A percentile compares a stretch with the other conserved stretches of the same genome.
These are phyloP conservation scores for Lepidostoma basale DNA, from an alignment of 1,140 invertebrate species.

Conservation along the genomic window DNA sequence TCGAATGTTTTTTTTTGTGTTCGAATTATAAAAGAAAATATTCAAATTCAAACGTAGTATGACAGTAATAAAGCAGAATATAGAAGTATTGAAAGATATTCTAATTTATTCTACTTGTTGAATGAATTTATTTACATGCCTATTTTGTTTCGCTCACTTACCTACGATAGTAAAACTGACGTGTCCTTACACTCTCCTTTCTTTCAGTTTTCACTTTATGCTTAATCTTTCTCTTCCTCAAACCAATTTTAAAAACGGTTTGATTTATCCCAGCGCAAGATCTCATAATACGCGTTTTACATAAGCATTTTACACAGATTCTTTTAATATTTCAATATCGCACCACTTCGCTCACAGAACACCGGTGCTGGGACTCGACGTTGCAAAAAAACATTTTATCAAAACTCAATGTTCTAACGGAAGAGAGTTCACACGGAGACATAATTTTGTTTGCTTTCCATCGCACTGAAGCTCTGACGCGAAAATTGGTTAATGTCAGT, in stretches of 20 bases:
- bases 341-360: slow-evolving; percentile 21
- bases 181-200: not conserved
- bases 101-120: not conserved
- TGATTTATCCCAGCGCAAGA: slow-evolving; percentile 19
- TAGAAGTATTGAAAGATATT: not conserved
- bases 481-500: not conserved
- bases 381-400: not conserved
- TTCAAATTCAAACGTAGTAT: not conserved
- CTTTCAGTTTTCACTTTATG: not conserved
- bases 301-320: not conserved
- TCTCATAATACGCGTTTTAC: not conserved
- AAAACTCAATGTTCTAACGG: not conserved
- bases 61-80: not conserved
- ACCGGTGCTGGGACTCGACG: not conserved
- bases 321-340: slow-evolving; percentile 18
- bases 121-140: not conserved
- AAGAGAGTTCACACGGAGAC: not conserved
- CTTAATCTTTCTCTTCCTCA: slow-evolving; percentile 16
- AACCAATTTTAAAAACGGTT: slow-evolving; percentile 25
- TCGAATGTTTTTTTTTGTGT: not conserved
- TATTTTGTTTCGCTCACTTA: not conserved
- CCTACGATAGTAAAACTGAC: slow-evolving; percentile 6
- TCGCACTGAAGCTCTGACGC: not conserved
- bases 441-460: not conserved
- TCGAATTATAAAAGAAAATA: not conserved